Percentiles rank a stretch among this genome's conserved stretches.
Evolutionary conservation across 2,113 vertebrate genomes (phyloP).

Genomic region (Mormyrus iriodes): DNA sequence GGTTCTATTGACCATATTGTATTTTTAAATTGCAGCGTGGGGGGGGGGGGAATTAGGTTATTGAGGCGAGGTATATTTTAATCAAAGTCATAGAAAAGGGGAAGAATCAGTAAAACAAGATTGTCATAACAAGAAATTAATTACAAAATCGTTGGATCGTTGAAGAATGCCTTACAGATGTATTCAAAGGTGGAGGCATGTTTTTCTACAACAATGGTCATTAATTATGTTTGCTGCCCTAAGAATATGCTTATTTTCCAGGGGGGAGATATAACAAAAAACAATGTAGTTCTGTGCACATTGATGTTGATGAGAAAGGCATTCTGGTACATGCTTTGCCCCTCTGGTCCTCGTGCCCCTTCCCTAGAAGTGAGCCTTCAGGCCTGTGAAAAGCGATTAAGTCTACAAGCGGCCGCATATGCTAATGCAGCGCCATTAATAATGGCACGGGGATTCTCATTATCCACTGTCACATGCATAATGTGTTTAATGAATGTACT

Average conservation of each 20-base stretch:
- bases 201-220: not conserved
- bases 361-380: not conserved
- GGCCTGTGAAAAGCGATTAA: slow-evolving; percentile 7
- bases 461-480: slow-evolving; percentile 7
- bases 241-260: not conserved
- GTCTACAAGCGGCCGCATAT: not conserved
- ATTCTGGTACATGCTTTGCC: not conserved
- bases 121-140: slow-evolving; percentile 6
- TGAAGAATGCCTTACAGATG: not conserved
- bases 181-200: not conserved
- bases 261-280: not conserved
- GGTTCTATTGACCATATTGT: not conserved
- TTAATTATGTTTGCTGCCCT: not conserved
- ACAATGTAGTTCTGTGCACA: not conserved
- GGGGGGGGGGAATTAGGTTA: not conserved
- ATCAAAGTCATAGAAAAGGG: not conserved
- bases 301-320: not conserved
- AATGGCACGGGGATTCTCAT: not conserved
- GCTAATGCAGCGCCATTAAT: not conserved
- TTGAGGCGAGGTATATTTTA: not conserved
- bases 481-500: slow-evolving; percentile 12
- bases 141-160: not conserved
- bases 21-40: not conserved
- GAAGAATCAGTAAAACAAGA: not conserved
- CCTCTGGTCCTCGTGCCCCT: not conserved